These are phyloP conservation scores for Setophaga coronata DNA, from an alignment of 2,113 vertebrate species.

Conservation along the genomic window DNA sequence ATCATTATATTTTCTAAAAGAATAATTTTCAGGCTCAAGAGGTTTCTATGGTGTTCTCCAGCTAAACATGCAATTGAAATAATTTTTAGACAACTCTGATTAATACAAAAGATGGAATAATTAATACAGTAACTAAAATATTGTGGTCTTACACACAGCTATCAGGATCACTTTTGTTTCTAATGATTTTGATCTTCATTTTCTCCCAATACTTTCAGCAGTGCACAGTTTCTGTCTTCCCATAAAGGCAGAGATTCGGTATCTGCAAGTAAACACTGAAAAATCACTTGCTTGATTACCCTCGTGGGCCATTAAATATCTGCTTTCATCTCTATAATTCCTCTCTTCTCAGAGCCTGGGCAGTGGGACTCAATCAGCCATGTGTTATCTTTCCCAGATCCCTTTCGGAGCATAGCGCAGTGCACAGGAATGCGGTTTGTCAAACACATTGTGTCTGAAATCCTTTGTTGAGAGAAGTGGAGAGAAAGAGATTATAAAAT, in stretches of 20 bases:
- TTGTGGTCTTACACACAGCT: not conserved
- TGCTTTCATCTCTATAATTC: constrained; percentile 54
- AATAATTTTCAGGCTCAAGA: not conserved
- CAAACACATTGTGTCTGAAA: constrained; percentile 56
- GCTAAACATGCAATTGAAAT: not conserved
- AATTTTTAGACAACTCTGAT: not conserved
- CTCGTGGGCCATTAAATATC: constrained; percentile 28
- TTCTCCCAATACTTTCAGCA: not conserved
- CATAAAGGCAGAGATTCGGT: not conserved
- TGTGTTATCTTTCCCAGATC: constrained; percentile 58
- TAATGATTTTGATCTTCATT: not conserved
- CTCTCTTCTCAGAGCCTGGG: constrained; percentile 6
- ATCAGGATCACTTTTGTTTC: not conserved
- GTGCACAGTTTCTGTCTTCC: not conserved
- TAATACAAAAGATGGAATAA: not conserved
- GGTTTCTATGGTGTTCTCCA: not conserved
- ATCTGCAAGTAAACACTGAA: constrained; percentile 5
- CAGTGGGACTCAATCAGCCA: constrained; percentile 37
- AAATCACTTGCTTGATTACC: constrained; percentile 40
- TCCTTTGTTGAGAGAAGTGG: constrained; percentile 49
- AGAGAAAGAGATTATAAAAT: constrained; percentile 58
- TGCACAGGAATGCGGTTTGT: constrained; percentile 52
- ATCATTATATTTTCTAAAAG: not conserved
- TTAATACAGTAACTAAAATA: not conserved
- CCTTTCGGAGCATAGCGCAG: not conserved